Conservation (phyloP, 1,140 invertebrate genomes). For the Oryctes rhinoceros region DNA sequence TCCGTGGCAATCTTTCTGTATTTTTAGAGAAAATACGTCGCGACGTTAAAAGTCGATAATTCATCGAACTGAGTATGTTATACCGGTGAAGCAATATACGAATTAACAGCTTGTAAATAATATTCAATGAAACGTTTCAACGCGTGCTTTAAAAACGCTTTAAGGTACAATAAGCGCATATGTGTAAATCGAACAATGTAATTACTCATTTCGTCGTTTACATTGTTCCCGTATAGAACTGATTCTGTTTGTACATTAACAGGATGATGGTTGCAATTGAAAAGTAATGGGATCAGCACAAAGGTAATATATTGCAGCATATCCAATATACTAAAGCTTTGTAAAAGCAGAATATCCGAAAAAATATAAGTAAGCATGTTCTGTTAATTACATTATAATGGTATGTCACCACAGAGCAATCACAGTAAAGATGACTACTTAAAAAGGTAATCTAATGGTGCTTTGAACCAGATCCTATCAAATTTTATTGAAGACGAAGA, state of each 20-base stretch:
- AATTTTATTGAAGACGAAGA: too few species aligned
- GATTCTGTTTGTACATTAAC: not conserved
- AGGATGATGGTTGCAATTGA: too few species aligned
- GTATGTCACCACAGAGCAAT: too few species aligned
- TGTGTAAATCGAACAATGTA: not conserved
- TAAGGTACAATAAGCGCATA: not conserved
- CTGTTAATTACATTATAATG: too few species aligned
- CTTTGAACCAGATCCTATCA: too few species aligned
- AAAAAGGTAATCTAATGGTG: too few species aligned
- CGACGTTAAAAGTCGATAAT: not conserved
- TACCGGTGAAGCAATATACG: not conserved
- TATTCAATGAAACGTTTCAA: conserved; percentile 14
- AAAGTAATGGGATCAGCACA: too few species aligned
- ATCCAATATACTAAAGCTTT: too few species aligned
- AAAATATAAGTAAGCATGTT: too few species aligned
- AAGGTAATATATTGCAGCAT: too few species aligned
- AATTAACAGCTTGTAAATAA: conserved; percentile 10
- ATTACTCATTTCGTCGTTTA: not conserved
- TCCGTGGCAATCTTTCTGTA: not conserved
- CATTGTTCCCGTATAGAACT: not conserved
- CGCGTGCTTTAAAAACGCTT: not conserved
- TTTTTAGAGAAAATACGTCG: not conserved
- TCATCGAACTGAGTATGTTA: not conserved
- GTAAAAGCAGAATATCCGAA: too few species aligned
- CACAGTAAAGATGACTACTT: too few species aligned